These are phyloP conservation scores for Propithecus perrieri DNA, from an alignment of 2,797 vertebrate species.

Conservation along the genomic window DNA sequence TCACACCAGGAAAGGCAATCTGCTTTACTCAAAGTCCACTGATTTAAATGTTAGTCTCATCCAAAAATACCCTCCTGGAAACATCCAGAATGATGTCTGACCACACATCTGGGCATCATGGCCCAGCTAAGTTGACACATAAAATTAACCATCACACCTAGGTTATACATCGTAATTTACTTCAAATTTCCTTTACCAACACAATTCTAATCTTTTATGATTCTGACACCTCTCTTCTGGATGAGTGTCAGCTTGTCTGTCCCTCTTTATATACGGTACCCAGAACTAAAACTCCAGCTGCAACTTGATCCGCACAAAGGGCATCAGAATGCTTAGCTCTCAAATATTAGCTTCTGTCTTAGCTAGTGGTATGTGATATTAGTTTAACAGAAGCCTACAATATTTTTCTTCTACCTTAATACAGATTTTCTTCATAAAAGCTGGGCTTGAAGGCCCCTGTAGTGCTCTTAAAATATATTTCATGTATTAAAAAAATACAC, in stretches of 20 bases:
- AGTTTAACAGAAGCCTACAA: not conserved
- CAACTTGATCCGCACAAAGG: not conserved
- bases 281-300: not conserved
- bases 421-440: not conserved
- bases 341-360: not conserved
- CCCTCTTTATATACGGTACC: not conserved
- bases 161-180: not conserved
- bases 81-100: not conserved
- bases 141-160: not conserved
- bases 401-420: not conserved
- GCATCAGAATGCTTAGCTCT: not conserved
- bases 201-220: not conserved
- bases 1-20: not conserved
- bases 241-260: not conserved
- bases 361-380: not conserved
- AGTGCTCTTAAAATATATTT: not conserved
- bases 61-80: not conserved
- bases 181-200: not conserved
- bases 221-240: not conserved
- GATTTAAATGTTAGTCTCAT: not conserved
- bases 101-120: not conserved
- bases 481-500: not conserved
- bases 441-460: not conserved
- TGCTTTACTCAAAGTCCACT: not conserved
- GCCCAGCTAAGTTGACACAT: not conserved